Evolutionary conservation across 2,797 vertebrate genomes (phyloP).

Genomic region (Phoeniculus purpureus): DNA sequence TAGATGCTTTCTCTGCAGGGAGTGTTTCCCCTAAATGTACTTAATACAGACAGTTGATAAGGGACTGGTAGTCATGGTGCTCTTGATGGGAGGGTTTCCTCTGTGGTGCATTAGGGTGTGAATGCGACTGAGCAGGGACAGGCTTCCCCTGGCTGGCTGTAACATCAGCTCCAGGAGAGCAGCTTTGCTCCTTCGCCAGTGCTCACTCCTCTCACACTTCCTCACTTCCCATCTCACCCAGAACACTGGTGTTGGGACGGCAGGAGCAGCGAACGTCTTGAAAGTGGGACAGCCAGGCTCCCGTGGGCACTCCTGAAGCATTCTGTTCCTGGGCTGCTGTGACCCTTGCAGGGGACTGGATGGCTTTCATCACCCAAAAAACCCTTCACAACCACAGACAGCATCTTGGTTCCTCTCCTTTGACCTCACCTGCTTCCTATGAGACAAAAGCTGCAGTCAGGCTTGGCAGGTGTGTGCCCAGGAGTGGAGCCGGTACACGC

Average conservation of each 20-base stretch:
- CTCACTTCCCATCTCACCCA: not conserved
- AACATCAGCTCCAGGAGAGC: not conserved
- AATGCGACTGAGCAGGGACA: not conserved
- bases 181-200: not conserved
- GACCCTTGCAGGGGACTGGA: not conserved
- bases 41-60: not conserved
- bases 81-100: not conserved
- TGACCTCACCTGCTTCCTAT: not conserved
- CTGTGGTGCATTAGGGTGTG: rapidly evolving
- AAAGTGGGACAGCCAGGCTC: slow-evolving; percentile 21
- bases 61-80: not conserved
- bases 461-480: not conserved
- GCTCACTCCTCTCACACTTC: not conserved
- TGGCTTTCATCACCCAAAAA: not conserved
- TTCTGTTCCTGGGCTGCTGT: not conserved
- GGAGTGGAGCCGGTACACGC: not conserved
- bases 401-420: not conserved
- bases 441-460: not conserved
- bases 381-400: not conserved
- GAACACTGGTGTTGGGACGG: slow-evolving; percentile 6
- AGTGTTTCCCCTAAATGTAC: not conserved
- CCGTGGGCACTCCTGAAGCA: not conserved
- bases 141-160: not conserved
- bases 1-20: not conserved
- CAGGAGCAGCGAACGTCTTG: not conserved